Evolutionary conservation across 2,888 invertebrate species (phyloP).

Genomic region (Trissolcus japonicus): DNA sequence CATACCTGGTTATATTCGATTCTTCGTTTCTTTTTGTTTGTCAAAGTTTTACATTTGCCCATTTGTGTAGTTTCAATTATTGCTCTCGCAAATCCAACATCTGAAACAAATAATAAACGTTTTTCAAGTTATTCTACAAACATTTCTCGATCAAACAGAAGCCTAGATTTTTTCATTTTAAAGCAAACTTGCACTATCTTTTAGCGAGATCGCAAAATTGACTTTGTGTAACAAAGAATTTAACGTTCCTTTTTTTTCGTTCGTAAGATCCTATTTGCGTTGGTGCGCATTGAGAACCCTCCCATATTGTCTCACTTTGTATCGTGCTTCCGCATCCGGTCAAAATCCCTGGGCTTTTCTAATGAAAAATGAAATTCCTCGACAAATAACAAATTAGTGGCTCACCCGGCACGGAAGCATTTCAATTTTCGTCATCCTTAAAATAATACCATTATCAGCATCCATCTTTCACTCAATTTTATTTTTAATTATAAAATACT

Average conservation of each 20-base stretch:
- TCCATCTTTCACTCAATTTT: background rate
- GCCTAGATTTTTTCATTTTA: conserved; percentile 33
- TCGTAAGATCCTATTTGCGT: conserved; percentile 52
- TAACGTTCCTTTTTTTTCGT: conserved; percentile 45
- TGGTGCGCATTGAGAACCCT: conserved; percentile 27
- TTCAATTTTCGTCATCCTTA: conserved; percentile 6
- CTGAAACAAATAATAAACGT: no score
- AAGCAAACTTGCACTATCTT: conserved; percentile 48
- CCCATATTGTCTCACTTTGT: conserved; percentile 49
- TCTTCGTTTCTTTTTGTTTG: no score
- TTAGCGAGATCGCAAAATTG: conserved; percentile 36
- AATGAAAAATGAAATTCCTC: conserved; percentile 38
- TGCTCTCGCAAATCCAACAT: no score
- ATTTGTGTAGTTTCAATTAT: no score
- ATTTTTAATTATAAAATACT: conserved; percentile 9
- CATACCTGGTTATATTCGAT: no score
- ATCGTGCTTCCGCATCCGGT: conserved; percentile 13
- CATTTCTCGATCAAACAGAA: conserved; percentile 36
- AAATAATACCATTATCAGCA: conserved; percentile 15
- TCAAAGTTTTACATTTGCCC: no score
- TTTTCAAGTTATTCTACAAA: no score
- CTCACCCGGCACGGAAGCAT: background rate
- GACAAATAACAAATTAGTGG: conserved; percentile 31
- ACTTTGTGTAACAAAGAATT: conserved; percentile 51
- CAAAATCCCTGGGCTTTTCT: conserved; percentile 12